These are phyloP conservation scores for Schrankia costaestrigalis DNA, from an alignment of 2,888 invertebrate genomes.

Conservation along the genomic window DNA sequence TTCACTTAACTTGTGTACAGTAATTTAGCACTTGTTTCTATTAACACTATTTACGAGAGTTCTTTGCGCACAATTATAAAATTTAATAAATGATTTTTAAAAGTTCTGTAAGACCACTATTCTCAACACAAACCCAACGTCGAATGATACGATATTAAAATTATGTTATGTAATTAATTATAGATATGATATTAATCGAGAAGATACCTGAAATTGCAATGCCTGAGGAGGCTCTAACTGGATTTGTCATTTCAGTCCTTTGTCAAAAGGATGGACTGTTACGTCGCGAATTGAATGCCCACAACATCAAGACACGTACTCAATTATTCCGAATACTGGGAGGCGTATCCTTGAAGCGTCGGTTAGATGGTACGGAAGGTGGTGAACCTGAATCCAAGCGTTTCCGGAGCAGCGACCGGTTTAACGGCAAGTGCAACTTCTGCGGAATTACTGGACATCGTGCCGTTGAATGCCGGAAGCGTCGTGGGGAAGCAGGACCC, in stretches of 20 bases:
- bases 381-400: background rate
- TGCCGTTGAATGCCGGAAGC: background rate
- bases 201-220: no score
- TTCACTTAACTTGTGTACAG: no score
- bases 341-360: background rate
- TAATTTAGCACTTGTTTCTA: no score
- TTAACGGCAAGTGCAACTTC: background rate
- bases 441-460: background rate
- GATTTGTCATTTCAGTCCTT: constrained; percentile 3
- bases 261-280: constrained; percentile 1
- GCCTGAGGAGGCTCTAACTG: background rate
- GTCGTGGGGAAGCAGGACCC: background rate
- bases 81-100: no score
- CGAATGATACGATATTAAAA: no score
- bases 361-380: no score
- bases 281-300: background rate
- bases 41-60: no score
- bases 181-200: no score
- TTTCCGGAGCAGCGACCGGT: background rate
- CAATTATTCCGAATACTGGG: background rate
- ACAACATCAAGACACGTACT: background rate
- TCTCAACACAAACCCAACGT: no score
- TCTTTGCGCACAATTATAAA: no score
- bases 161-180: no score
- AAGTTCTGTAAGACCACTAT: no score